Conservation (phyloP, 2,888 invertebrate genomes). For the Orchesellides sinensis region DNA sequence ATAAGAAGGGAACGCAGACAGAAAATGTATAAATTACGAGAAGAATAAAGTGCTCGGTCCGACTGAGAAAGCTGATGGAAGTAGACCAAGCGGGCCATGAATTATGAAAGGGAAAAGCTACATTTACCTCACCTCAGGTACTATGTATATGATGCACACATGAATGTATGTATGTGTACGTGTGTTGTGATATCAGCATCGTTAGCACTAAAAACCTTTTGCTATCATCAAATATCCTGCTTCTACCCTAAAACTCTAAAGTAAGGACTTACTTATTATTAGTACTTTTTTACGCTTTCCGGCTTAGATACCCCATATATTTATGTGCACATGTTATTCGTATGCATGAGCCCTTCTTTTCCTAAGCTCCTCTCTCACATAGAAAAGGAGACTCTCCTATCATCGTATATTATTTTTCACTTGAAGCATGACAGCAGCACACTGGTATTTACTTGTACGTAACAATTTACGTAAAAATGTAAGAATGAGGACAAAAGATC, state of each 20-base stretch:
- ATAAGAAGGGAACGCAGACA: neutral
- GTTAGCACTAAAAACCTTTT: slow-evolving; percentile 4
- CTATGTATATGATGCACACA: too few species aligned
- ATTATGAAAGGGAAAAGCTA: slow-evolving; percentile 29
- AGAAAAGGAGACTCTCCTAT: neutral
- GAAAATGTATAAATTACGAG: slow-evolving; percentile 22
- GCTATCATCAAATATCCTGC: slow-evolving; percentile 6
- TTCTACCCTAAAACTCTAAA: neutral
- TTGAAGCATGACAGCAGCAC: neutral
- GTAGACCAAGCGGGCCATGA: slow-evolving; percentile 31
- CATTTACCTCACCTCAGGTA: neutral
- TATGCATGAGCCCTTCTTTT: neutral
- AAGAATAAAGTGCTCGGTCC: slow-evolving; percentile 13
- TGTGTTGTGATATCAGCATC: neutral
- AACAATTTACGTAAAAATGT: neutral
- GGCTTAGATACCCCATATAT: neutral
- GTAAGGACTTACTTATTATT: slow-evolving; percentile 1
- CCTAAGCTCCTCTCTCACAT: neutral
- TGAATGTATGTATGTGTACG: too few species aligned
- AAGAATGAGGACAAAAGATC: neutral
- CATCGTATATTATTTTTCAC: neutral
- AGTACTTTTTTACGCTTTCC: slow-evolving; percentile 6
- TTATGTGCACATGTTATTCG: too few species aligned
- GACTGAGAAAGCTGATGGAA: slow-evolving; percentile 14
- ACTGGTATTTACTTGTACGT: neutral